Evolutionary conservation across 1,140 invertebrate species (phyloP), one percentile per base, ranked within the genome.

Genomic region (Steinernema khuongi): DNA sequence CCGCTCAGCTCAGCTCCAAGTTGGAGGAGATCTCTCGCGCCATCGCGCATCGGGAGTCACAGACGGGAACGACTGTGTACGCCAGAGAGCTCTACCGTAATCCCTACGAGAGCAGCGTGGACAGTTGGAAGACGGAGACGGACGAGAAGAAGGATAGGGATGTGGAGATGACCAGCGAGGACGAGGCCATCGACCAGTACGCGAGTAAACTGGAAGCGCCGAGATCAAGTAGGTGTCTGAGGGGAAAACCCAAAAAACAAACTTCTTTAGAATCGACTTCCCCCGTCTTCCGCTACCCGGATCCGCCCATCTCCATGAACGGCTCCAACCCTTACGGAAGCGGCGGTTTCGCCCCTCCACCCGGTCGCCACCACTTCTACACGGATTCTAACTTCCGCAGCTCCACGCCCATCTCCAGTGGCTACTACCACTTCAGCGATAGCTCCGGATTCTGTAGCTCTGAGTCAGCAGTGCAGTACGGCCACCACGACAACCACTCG

Each of bases 381-480:
- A 14, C 33, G 17, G 33, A 41, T 7, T 1, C 11, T 18, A 72
- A 68, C 36, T 72, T 19, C 36, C 66, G 26, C n/a, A 33, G 26
- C 22, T 17, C 17, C 4, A 60, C 73, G 71, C 73, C 19, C 11
- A 74, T 75, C 30, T 73, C 28, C 72, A 75, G 72, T 19, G 36
- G 32, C 36, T 74, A 74, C 31, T 72, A 73, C 29, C 73, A 74
- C 28, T 76, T 74, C 30, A 74, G 73, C 36, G 73, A 74, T 32
- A 74, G 70, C 31, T 74, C 73, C 1, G 73, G 73, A n/a, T 74
- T 74, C 30, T 74, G 73, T 36, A 75, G 72, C 19, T 76, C 73
- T 17, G 73, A 74, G 29, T 74, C 73, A 0, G 73, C 73, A 1
- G 50, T 22, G 11, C 50, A 60, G 11, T 60, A 60, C 50, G 50